Percentiles rank a stretch among this genome's conserved stretches.
Evolutionary conservation across 2,888 invertebrate genomes (phyloP).

Genomic region (Gandaritis pyraliata): DNA sequence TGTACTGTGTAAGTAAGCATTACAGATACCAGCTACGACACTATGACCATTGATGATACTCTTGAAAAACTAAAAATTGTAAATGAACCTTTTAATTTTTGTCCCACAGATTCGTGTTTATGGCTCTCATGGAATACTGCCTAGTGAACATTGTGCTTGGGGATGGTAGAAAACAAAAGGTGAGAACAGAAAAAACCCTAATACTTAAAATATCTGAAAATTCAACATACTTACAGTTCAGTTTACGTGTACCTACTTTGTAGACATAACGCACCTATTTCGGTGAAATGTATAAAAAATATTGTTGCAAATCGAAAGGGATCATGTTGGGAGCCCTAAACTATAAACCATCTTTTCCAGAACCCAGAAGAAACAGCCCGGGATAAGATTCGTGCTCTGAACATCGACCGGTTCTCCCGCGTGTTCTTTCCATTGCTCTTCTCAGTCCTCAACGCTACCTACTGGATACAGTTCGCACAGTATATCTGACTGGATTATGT

Average conservation of each 20-base stretch:
- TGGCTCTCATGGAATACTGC: constrained; percentile 97
- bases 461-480: constrained; percentile 92
- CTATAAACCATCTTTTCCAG: constrained; percentile 51
- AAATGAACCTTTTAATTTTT: neutral
- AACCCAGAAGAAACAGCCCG: constrained; percentile 75
- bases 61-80: too few species aligned
- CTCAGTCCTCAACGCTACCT: constrained; percentile 93
- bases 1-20: constrained; percentile 89
- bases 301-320: neutral
- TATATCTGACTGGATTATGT: constrained; percentile 68
- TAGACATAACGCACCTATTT: too few species aligned
- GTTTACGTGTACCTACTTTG: too few species aligned
- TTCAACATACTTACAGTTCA: too few species aligned
- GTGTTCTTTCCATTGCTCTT: constrained; percentile 96
- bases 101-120: constrained; percentile 90
- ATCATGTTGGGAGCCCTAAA: too few species aligned
- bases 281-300: too few species aligned
- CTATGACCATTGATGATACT: too few species aligned
- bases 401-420: constrained; percentile 93
- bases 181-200: constrained; percentile 42
- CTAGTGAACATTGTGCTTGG: constrained; percentile 93
- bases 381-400: constrained; percentile 85
- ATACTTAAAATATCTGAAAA: too few species aligned
- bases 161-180: constrained; percentile 86
- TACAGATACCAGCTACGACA: neutral